Conservation (phyloP, 2,797 vertebrate species). For the Helarctos malayanus region DNA sequence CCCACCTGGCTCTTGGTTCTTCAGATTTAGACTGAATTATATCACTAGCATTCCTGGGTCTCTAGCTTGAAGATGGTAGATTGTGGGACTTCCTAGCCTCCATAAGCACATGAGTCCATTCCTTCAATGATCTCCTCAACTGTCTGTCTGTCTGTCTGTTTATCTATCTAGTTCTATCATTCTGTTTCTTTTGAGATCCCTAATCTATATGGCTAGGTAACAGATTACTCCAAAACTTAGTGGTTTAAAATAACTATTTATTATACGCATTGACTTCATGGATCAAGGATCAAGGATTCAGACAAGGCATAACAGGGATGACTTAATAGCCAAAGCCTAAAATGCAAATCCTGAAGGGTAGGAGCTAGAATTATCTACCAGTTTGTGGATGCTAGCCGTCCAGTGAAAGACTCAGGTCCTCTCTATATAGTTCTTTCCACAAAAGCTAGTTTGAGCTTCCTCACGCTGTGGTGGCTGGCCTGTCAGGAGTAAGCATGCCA, state of each 20-base stretch:
- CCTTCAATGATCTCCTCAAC: not conserved
- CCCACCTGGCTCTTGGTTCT: not conserved
- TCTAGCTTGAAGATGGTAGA: not conserved
- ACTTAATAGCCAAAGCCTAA: not conserved
- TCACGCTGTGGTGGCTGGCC: not conserved
- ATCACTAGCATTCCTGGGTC: not conserved
- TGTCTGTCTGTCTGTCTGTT: not conserved
- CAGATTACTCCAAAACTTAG: not conserved
- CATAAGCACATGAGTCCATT: not conserved
- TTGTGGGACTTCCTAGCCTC: not conserved
- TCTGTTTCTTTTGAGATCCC: not conserved
- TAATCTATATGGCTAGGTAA: not conserved
- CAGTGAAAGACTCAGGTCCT: not conserved
- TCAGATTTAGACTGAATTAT: not conserved
- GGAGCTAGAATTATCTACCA: not conserved
- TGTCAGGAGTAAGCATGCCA: not conserved
- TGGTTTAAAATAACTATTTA: not conserved
- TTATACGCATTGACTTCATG: not conserved
- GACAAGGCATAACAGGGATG: not conserved
- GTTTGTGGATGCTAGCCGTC: not conserved
- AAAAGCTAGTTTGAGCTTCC: not conserved
- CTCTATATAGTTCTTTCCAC: accelerated
- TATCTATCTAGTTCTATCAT: not conserved
- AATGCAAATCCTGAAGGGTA: not conserved
- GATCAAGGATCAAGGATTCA: not conserved